Evolutionary conservation across 2,888 invertebrate genomes (phyloP).

Genomic region (Drosophila neonasuta): DNA sequence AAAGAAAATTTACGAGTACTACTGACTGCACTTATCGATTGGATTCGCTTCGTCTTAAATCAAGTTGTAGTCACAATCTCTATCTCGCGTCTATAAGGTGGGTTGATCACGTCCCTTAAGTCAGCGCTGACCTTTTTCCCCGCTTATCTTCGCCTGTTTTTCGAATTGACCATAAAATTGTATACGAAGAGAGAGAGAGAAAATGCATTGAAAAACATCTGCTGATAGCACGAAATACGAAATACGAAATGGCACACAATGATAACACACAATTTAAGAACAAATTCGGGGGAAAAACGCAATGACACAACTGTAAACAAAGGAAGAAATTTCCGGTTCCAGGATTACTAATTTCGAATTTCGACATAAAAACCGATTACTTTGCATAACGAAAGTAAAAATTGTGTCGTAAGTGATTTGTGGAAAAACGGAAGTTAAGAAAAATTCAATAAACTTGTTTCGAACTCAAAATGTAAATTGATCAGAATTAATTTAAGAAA

Average conservation of each 20-base stretch:
- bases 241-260: constrained; percentile 19
- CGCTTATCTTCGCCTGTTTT: constrained; percentile 34
- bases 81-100: constrained; percentile 6
- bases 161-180: constrained; percentile 59
- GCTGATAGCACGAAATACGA: constrained; percentile 36
- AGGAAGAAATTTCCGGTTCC: neutral
- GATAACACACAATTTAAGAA: constrained; percentile 28
- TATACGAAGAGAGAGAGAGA: constrained; percentile 22
- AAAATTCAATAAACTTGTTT: too few species aligned
- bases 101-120: constrained; percentile 2
- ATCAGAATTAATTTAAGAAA: too few species aligned
- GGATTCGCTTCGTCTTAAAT: neutral
- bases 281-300: neutral
- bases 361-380: neutral
- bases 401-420: neutral
- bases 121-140: constrained; percentile 25
- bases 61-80: constrained; percentile 2
- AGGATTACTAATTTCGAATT: constrained; percentile 3
- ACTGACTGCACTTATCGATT: neutral
- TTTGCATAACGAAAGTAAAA: neutral
- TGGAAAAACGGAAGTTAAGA: neutral
- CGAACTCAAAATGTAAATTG: too few species aligned
- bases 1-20: neutral
- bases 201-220: constrained; percentile 36
- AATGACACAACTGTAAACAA: constrained; percentile 6